Percentiles rank a stretch among this genome's conserved stretches.
phyloP scores from a whole-genome alignment of 2,113 vertebrate species.

The Plotosus lineatus region DNA sequence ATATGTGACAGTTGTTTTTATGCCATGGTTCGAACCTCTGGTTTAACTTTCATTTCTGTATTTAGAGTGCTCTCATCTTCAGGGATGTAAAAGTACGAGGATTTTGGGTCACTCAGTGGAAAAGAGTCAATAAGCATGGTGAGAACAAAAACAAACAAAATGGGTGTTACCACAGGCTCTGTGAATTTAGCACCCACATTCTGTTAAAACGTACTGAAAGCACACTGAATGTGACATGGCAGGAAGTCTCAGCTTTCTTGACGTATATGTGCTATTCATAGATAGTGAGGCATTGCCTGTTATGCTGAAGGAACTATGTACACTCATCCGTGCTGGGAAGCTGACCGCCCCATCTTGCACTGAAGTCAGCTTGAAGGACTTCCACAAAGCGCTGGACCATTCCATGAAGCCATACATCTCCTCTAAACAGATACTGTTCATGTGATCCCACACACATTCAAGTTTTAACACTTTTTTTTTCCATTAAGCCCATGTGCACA shows the following conservation, averaged over 20 bases:
- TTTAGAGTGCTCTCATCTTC: constrained; percentile 91
- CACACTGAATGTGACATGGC: background rate
- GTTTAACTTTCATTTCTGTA: constrained; percentile 40
- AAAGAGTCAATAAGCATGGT: constrained; percentile 78
- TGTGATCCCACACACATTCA: constrained; percentile 68
- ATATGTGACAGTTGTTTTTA: background rate
- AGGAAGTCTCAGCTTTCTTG: background rate
- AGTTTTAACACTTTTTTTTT: background rate
- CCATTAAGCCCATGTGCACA: constrained; percentile 34
- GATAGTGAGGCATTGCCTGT: constrained; percentile 60
- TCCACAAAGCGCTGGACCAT: constrained; percentile 73
- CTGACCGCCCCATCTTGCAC: constrained; percentile 77
- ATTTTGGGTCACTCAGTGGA: constrained; percentile 96
- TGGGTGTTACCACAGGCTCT: background rate
- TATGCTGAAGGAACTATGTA: constrained; percentile 83
- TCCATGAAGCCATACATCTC: constrained; percentile 83
- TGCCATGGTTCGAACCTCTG: background rate
- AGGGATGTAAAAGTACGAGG: constrained; percentile 85
- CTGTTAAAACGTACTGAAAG: background rate
- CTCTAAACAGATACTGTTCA: constrained; percentile 85
- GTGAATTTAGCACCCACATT: background rate
- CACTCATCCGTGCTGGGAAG: constrained; percentile 78
- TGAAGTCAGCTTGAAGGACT: constrained; percentile 76
- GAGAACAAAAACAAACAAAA: constrained; percentile 52
- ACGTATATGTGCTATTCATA: constrained; percentile 37